Conservation (phyloP, 2,888 invertebrate species). For the Athalia cordata region DNA sequence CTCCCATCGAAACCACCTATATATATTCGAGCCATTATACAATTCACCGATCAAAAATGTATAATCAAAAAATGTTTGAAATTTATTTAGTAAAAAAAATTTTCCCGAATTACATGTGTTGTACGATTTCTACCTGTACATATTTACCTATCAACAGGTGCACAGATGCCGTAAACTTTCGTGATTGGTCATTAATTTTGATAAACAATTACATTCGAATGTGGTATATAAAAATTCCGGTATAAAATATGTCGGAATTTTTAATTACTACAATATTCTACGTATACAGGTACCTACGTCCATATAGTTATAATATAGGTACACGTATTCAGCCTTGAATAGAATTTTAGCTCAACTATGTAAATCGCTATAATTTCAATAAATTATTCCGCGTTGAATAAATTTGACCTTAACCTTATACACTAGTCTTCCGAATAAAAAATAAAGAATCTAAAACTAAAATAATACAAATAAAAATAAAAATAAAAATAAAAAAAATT, state of each 20-base stretch:
- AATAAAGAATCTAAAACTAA: too few relatives aligned
- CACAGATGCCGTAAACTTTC: background rate
- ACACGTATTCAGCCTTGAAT: constrained; percentile 19
- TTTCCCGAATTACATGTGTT: background rate
- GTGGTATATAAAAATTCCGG: constrained; percentile 9
- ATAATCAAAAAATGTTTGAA: too few relatives aligned
- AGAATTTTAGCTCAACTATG: constrained; percentile 41
- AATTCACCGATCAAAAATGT: too few relatives aligned
- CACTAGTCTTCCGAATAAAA: background rate
- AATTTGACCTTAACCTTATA: constrained; percentile 36
- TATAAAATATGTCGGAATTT: constrained; percentile 28
- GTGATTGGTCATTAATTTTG: constrained; percentile 34
- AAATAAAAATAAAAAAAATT: background rate
- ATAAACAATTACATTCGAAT: constrained; percentile 8
- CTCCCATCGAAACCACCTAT: too few relatives aligned
- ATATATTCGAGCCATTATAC: too few relatives aligned
- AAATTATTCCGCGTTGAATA: constrained; percentile 31
- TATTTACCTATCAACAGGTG: background rate
- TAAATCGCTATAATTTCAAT: constrained; percentile 36
- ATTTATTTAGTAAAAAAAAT: too few relatives aligned
- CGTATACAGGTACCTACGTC: background rate
- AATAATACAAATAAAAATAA: background rate
- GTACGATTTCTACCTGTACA: background rate
- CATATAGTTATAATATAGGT: background rate
- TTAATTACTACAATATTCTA: constrained; percentile 35